These are phyloP conservation scores for Rutpela maculata DNA, from an alignment of 2,888 invertebrate species.

Conservation along the genomic window DNA sequence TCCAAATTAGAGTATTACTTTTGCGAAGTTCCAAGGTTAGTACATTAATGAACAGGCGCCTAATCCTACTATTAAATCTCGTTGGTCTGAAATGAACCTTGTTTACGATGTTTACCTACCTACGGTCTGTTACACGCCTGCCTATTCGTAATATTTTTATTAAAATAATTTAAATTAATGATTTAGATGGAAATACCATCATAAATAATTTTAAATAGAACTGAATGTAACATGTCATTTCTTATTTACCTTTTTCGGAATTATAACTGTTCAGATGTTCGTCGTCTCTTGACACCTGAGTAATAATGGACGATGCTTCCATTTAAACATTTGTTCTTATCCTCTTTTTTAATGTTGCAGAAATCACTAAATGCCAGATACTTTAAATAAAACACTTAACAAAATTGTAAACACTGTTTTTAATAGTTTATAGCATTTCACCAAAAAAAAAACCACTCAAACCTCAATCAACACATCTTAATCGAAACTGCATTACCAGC, in stretches of 20 bases:
- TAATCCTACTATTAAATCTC: slow-evolving; percentile 33
- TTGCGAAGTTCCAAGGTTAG: slow-evolving; percentile 12
- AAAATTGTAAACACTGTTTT: slow-evolving; percentile 8
- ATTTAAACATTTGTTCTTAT: slow-evolving; percentile 84
- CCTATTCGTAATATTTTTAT: slow-evolving; percentile 14
- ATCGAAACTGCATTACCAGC: slow-evolving; percentile 46
- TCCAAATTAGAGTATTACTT: neutral
- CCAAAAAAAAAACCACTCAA: slow-evolving; percentile 13
- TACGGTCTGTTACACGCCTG: slow-evolving; percentile 12
- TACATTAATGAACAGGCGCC: slow-evolving; percentile 39
- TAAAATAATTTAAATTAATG: neutral
- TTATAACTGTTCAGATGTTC: slow-evolving; percentile 94
- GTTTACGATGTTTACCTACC: slow-evolving; percentile 17
- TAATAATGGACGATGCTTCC: slow-evolving; percentile 99
- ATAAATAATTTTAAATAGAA: neutral
- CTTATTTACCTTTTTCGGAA: slow-evolving; percentile 91
- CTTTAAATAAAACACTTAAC: neutral
- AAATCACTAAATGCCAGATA: neutral
- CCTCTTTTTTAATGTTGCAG: slow-evolving; percentile 36
- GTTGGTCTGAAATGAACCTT: slow-evolving; percentile 27
- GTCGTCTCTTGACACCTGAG: slow-evolving; percentile 98
- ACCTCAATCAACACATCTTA: slow-evolving; percentile 50
- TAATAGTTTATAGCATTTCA: slow-evolving; percentile 19
- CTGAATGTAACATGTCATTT: slow-evolving; percentile 6
- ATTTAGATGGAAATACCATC: neutral